Evolutionary conservation across 2,797 vertebrate genomes (phyloP).

Genomic region (Spinibarbus caldwelli): DNA sequence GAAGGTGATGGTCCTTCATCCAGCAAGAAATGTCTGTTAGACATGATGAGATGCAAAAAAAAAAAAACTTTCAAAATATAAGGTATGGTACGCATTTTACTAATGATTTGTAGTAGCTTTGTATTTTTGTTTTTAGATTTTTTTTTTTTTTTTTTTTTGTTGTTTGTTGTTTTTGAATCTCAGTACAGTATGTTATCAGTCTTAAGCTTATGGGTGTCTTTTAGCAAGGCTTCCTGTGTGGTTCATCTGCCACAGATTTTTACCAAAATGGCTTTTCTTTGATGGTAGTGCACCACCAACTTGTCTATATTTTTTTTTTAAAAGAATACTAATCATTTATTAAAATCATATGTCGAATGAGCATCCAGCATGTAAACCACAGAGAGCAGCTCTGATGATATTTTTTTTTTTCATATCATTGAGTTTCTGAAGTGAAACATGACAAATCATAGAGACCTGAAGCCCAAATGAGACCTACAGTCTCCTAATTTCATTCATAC

Average conservation of each 20-base stretch:
- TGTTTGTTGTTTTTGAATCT: neutral
- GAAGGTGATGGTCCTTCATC: too few species aligned
- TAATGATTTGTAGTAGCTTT: neutral
- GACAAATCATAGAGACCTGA: neutral
- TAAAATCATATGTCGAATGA: neutral
- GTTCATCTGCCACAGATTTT: neutral
- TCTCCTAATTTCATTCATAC: neutral
- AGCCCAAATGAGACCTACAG: neutral
- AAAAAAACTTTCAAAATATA: too few species aligned
- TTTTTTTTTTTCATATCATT: neutral
- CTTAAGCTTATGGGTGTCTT: neutral
- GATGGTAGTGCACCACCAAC: neutral
- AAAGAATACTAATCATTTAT: neutral
- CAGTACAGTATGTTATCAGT: neutral
- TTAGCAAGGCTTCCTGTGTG: neutral
- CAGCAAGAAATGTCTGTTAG: too few species aligned
- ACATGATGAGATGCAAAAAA: too few species aligned
- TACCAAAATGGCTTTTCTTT: neutral
- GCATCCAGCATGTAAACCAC: neutral
- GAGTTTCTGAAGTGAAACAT: slow-evolving; percentile 1
- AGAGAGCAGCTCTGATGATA: neutral
- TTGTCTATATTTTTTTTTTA: too few species aligned
- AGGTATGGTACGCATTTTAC: neutral
- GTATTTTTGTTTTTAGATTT: neutral
- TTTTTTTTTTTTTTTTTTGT: neutral